Conservation (phyloP, 2,113 vertebrate genomes). For the Mirounga angustirostris region DNA sequence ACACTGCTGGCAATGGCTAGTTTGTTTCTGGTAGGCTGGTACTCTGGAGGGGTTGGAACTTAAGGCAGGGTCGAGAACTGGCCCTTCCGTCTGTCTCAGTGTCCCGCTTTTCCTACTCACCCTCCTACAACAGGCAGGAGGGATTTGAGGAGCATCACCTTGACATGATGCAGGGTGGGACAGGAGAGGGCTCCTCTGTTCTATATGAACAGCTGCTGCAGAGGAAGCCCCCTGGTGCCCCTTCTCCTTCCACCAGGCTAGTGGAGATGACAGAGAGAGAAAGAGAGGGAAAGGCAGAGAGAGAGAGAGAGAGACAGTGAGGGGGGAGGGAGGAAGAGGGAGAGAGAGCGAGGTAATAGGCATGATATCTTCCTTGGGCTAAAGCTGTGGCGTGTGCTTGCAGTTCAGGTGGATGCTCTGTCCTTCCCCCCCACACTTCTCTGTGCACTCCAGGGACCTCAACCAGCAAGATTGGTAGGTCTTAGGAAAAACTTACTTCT, state of each 20-base stretch:
- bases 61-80: not conserved
- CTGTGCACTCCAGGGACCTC: not conserved
- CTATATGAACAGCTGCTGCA: too few relatives aligned
- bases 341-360: not conserved
- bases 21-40: not conserved
- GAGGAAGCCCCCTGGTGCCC: not conserved
- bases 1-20: not conserved
- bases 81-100: not conserved
- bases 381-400: not conserved
- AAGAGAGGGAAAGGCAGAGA: not conserved
- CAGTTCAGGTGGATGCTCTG: not conserved
- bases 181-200: not conserved
- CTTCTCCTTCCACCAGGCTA: not conserved
- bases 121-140: not conserved
- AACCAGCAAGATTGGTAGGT: not conserved
- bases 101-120: fast-evolving
- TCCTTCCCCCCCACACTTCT: not conserved
- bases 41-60: not conserved
- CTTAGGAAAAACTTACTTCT: not conserved
- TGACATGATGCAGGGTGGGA: not conserved
- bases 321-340: not conserved
- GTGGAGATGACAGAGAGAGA: not conserved
- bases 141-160: not conserved
- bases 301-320: fast-evolving
- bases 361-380: not conserved